These are phyloP conservation scores for Criorhina ranunculi DNA, from an alignment of 2,888 invertebrate species.

Conservation along the genomic window DNA sequence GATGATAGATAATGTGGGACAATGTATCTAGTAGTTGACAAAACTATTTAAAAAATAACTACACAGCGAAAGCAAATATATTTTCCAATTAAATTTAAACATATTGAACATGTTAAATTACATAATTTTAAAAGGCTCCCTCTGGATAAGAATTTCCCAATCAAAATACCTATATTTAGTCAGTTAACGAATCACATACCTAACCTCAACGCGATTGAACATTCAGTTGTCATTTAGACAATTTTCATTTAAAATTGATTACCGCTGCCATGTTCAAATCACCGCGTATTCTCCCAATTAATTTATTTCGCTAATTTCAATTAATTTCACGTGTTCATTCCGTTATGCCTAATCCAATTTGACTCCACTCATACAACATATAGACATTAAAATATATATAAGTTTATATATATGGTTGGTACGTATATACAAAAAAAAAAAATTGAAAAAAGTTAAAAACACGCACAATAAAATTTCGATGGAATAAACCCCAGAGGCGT, in stretches of 20 bases:
- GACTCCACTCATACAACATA: constrained; percentile 43
- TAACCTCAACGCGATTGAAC: constrained; percentile 10
- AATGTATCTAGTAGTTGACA: too few relatives aligned
- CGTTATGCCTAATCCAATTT: constrained; percentile 64
- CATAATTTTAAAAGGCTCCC: too few relatives aligned
- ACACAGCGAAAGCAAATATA: too few relatives aligned
- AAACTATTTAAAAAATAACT: too few relatives aligned
- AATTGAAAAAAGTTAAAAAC: background rate
- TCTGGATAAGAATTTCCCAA: background rate
- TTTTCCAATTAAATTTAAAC: too few relatives aligned
- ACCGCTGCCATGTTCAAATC: constrained; percentile 39
- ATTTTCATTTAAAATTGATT: constrained; percentile 6
- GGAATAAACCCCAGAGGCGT: constrained; percentile 32
- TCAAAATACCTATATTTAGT: background rate
- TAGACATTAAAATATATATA: constrained; percentile 32
- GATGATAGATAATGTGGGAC: too few relatives aligned
- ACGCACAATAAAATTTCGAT: constrained; percentile 24
- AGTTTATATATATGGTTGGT: too few relatives aligned
- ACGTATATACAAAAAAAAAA: background rate
- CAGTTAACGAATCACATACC: background rate
- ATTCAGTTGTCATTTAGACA: constrained; percentile 3
- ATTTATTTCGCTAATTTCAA: constrained; percentile 63
- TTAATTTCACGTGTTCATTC: constrained; percentile 62
- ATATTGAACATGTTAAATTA: too few relatives aligned
- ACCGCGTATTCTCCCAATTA: constrained; percentile 48